A percentile compares a stretch with the other conserved stretches of the same genome.
phyloP scores from a whole-genome alignment of 1,140 invertebrate species.

The Galleria mellonella region DNA sequence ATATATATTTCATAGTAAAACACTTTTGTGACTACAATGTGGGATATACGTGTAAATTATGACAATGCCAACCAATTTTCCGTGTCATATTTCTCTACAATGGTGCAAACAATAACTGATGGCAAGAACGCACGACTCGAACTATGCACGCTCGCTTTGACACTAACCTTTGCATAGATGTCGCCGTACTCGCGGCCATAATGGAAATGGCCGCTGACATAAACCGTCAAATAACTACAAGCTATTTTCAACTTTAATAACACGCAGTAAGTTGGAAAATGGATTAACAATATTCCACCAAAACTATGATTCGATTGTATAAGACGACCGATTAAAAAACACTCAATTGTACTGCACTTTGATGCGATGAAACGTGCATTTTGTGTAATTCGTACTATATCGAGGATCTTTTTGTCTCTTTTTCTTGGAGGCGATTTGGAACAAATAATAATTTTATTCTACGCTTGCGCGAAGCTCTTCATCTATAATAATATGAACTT shows the following conservation, averaged over 20 bases:
- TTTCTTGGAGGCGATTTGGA: conserved; percentile 35
- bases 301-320: conserved; percentile 55
- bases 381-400: conserved; percentile 32
- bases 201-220: conserved; percentile 58
- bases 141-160: conserved; percentile 45
- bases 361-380: conserved; percentile 22
- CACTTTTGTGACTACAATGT: conserved; percentile 16
- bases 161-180: conserved; percentile 65
- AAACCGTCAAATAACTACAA: conserved; percentile 39
- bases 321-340: conserved; percentile 43
- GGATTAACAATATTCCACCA: conserved; percentile 8
- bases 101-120: conserved; percentile 47
- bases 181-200: conserved; percentile 55
- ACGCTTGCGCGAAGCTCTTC: conserved; percentile 40
- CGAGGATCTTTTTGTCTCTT: conserved; percentile 37
- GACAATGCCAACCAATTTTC: conserved; percentile 24
- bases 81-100: conserved; percentile 44
- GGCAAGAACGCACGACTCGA: conserved; percentile 27
- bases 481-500: conserved; percentile 10
- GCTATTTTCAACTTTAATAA: conserved; percentile 21
- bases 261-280: conserved; percentile 10
- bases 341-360: conserved; percentile 16
- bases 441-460: conserved; percentile 40
- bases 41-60: conserved; percentile 14
- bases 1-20: conserved; percentile 10